These are phyloP conservation scores for Sebastes cheni DNA, from an alignment of 2,797 vertebrate genomes.

Conservation along the genomic window DNA sequence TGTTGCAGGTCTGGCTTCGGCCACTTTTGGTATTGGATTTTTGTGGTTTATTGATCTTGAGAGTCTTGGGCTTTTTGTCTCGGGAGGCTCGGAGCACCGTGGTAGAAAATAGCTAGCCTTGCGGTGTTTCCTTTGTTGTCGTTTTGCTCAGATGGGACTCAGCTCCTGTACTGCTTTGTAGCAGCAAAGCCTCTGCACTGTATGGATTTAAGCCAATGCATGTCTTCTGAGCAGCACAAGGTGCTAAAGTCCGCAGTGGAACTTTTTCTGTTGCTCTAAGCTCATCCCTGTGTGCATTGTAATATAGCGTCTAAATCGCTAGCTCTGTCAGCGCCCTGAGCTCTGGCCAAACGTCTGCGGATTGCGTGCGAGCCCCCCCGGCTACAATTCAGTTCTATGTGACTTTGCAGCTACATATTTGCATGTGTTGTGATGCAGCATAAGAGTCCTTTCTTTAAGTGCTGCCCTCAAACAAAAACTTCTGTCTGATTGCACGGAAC, in stretches of 20 bases:
- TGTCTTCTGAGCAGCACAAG: slow-evolving; percentile 15
- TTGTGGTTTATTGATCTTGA: slow-evolving; percentile 39
- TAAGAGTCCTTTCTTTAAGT: slow-evolving; percentile 40
- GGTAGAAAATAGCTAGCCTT: slow-evolving; percentile 35
- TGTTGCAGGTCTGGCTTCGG: slow-evolving; percentile 14
- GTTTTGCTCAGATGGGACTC: slow-evolving; percentile 19
- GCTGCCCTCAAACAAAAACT: slow-evolving; percentile 46
- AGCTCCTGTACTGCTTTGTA: slow-evolving; percentile 16
- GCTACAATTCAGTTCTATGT: slow-evolving; percentile 22
- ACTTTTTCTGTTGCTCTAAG: slow-evolving; percentile 13
- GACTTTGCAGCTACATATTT: slow-evolving; percentile 36
- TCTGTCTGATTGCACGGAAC: slow-evolving; percentile 45
- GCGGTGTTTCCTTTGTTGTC: slow-evolving; percentile 24
- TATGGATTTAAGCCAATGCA: slow-evolving; percentile 34
- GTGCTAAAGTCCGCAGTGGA: slow-evolving; percentile 35
- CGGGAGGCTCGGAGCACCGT: slow-evolving; percentile 9
- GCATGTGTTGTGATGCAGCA: slow-evolving; percentile 36
- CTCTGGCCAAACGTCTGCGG: slow-evolving; percentile 26
- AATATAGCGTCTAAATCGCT: slow-evolving; percentile 30
- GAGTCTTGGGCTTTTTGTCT: slow-evolving; percentile 17
- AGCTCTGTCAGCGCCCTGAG: slow-evolving; percentile 27
- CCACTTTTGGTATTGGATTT: slow-evolving; percentile 34
- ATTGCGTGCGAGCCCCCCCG: neutral
- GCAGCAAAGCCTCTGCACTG: slow-evolving; percentile 1
- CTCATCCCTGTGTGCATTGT: slow-evolving; percentile 39